These are phyloP conservation scores for Rhaphigaster nebulosa DNA, from an alignment of 2,888 invertebrate genomes.

Conservation along the genomic window DNA sequence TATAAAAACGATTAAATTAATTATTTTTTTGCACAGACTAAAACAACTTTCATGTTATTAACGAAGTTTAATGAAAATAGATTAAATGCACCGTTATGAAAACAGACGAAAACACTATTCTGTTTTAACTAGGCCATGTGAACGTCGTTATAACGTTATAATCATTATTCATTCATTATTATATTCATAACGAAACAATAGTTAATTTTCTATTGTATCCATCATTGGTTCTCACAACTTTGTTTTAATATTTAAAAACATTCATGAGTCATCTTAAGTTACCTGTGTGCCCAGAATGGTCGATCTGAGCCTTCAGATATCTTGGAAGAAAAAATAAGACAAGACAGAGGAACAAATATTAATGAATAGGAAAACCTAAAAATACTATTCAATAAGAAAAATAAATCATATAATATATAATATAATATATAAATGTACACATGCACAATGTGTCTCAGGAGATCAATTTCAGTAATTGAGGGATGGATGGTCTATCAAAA, in stretches of 20 bases:
- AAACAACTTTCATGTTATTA: no score
- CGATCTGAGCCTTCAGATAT: background rate
- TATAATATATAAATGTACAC: no score
- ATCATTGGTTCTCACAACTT: background rate
- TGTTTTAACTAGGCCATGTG: background rate
- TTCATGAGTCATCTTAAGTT: background rate
- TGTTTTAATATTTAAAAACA: background rate
- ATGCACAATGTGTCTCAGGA: no score
- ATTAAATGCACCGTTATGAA: background rate
- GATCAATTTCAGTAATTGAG: no score
- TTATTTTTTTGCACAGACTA: no score
- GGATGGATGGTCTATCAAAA: no score
- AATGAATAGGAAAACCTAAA: no score
- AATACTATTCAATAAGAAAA: no score
- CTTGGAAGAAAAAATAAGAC: background rate
- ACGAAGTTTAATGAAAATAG: no score
- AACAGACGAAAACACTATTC: background rate
- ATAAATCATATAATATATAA: no score
- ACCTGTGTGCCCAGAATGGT: background rate
- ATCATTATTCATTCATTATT: conserved; percentile 3
- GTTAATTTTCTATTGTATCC: background rate
- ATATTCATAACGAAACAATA: background rate
- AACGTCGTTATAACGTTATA: background rate
- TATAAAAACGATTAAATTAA: no score
- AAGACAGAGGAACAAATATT: background rate